phyloP scores from a whole-genome alignment of 2,113 vertebrate species.

The Sinocyclocheilus anophthalmus region DNA sequence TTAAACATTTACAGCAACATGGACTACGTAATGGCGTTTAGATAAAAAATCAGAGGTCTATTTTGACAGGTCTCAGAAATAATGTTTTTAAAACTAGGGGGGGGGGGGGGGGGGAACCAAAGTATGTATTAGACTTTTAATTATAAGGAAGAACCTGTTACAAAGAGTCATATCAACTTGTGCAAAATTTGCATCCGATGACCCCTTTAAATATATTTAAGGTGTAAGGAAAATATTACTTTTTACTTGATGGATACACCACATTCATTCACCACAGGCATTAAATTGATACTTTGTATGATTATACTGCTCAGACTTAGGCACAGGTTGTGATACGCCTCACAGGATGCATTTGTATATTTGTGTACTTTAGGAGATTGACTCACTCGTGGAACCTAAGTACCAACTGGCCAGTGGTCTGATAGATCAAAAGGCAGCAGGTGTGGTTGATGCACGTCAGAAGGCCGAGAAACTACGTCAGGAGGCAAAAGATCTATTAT shows the following conservation, averaged over 20 bases:
- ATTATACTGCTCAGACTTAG: not conserved
- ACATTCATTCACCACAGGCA: not conserved
- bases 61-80: no score
- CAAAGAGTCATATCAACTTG: no score
- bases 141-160: no score
- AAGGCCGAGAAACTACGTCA: constrained; percentile 82
- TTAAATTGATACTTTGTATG: not conserved
- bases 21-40: no score
- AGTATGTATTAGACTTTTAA: no score
- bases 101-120: no score
- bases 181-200: no score
- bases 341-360: not conserved
- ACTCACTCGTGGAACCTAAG: constrained; percentile 78
- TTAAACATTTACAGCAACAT: no score
- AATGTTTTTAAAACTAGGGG: no score
- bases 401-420: constrained; percentile 78
- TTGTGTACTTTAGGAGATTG: constrained; percentile 76
- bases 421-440: constrained; percentile 80
- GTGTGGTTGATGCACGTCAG: constrained; percentile 80
- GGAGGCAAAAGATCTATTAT: constrained; percentile 85
- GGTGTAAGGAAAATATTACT: not conserved
- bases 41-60: no score
- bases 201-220: not conserved
- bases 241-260: not conserved
- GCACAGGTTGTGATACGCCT: no score